Conservation (phyloP, 1,140 invertebrate genomes). For the Triops longicaudatus region DNA sequence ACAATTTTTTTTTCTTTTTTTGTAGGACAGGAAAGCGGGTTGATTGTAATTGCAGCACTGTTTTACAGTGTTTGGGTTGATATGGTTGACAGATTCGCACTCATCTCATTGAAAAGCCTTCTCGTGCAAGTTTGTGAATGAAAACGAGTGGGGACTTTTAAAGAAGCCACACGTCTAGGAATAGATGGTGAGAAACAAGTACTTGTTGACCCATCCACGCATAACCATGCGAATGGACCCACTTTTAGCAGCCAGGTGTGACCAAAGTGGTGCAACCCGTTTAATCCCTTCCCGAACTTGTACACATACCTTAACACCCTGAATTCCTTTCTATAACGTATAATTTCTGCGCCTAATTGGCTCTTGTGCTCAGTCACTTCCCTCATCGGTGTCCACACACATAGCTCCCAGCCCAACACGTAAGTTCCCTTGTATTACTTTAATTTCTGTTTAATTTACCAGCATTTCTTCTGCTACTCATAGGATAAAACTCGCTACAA, state of each 20-base stretch:
- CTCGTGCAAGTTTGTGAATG: not conserved
- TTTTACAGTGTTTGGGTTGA: not conserved
- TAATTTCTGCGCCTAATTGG: not conserved
- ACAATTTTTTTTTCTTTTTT: too few relatives aligned
- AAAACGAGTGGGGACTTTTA: not conserved
- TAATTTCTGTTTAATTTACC: too few relatives aligned
- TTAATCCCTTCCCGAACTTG: not conserved
- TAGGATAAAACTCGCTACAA: too few relatives aligned
- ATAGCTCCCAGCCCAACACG: too few relatives aligned
- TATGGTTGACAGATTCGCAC: conserved; percentile 6
- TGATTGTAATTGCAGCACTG: not conserved
- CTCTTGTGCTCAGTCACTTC: not conserved
- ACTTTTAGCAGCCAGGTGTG: not conserved
- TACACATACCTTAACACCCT: not conserved
- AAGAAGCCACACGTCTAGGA: not conserved
- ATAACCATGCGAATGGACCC: not conserved
- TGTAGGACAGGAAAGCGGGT: too few relatives aligned
- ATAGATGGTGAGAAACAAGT: not conserved
- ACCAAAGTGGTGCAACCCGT: not conserved
- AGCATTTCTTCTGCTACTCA: too few relatives aligned
- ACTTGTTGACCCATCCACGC: not conserved
- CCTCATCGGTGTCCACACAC: not conserved
- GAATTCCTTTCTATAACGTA: not conserved
- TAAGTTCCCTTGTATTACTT: too few relatives aligned
- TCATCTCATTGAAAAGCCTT: not conserved